These are phyloP conservation scores for Melipona bicolor DNA, from an alignment of 2,888 invertebrate species.

Conservation along the genomic window DNA sequence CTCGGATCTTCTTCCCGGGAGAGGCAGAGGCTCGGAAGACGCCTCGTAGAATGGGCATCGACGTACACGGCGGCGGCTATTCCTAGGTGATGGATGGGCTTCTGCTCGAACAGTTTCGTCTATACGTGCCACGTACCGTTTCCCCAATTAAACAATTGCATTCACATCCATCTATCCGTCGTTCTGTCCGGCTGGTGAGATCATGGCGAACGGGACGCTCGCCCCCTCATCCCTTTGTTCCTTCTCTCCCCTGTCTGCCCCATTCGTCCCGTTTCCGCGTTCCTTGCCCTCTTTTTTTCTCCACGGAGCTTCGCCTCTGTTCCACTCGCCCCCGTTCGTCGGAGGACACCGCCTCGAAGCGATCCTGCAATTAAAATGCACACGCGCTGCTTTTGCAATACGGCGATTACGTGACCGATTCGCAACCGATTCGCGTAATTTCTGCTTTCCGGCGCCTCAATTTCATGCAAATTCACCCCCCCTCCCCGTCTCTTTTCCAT, in stretches of 20 bases:
- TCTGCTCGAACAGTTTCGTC: slow-evolving; percentile 69
- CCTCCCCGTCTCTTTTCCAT: not conserved
- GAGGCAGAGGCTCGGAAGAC: slow-evolving; percentile 40
- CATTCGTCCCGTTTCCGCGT: slow-evolving; percentile 31
- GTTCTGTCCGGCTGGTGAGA: slow-evolving; percentile 41
- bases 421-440: slow-evolving; percentile 54
- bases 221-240: not conserved
- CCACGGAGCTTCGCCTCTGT: not conserved
- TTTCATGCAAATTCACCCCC: slow-evolving; percentile 22
- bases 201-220: slow-evolving; percentile 40
- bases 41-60: slow-evolving; percentile 30
- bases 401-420: slow-evolving; percentile 64
- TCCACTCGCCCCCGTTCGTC: not conserved
- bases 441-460: slow-evolving; percentile 35
- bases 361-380: slow-evolving; percentile 50
- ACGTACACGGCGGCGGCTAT: slow-evolving; percentile 16
- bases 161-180: slow-evolving; percentile 79
- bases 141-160: slow-evolving; percentile 84
- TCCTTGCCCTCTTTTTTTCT: slow-evolving; percentile 30
- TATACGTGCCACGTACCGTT: slow-evolving; percentile 77
- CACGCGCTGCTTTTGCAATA: slow-evolving; percentile 46
- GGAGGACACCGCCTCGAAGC: slow-evolving; percentile 25
- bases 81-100: slow-evolving; percentile 77
- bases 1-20: slow-evolving; percentile 38
- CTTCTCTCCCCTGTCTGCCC: not conserved